These are phyloP conservation scores for Carduelis carduelis DNA, from an alignment of 2,797 vertebrate genomes.

Conservation along the genomic window DNA sequence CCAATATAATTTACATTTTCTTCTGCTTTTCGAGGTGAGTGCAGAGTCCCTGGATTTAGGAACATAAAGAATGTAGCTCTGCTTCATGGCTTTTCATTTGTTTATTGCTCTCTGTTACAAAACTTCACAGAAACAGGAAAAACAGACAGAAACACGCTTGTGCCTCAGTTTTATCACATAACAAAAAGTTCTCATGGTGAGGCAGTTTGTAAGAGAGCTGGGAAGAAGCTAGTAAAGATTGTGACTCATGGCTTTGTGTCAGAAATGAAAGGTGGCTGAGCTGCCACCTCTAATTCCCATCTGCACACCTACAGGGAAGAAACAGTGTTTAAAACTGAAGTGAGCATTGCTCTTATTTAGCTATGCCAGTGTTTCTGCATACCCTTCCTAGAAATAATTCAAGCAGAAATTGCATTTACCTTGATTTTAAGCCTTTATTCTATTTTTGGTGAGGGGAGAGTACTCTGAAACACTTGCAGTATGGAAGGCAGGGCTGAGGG, in stretches of 20 bases:
- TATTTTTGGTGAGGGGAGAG: background rate
- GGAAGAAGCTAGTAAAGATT: background rate
- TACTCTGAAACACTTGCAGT: background rate
- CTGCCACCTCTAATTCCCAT: background rate
- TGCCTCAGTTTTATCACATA: background rate
- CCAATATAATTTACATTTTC: constrained; percentile 92
- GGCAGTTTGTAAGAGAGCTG: background rate
- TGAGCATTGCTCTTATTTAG: background rate
- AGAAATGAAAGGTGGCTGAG: background rate
- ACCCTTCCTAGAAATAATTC: background rate
- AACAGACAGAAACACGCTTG: fast-evolving
- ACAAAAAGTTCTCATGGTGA: background rate
- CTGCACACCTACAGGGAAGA: background rate
- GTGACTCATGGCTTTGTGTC: background rate
- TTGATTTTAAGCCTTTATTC: background rate
- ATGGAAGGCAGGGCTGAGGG: background rate
- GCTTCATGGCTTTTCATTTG: background rate
- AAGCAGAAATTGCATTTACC: background rate
- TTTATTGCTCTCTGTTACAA: background rate
- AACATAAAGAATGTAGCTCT: background rate
- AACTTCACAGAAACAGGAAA: background rate
- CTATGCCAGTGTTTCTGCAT: background rate
- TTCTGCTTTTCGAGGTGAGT: constrained; percentile 94
- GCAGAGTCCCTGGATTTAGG: background rate
- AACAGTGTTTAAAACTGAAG: background rate